These are phyloP conservation scores for Morbakka virulenta DNA, from an alignment of 30 jellyfish, hydroid and myxozoan genomes.

Conservation along the genomic window DNA sequence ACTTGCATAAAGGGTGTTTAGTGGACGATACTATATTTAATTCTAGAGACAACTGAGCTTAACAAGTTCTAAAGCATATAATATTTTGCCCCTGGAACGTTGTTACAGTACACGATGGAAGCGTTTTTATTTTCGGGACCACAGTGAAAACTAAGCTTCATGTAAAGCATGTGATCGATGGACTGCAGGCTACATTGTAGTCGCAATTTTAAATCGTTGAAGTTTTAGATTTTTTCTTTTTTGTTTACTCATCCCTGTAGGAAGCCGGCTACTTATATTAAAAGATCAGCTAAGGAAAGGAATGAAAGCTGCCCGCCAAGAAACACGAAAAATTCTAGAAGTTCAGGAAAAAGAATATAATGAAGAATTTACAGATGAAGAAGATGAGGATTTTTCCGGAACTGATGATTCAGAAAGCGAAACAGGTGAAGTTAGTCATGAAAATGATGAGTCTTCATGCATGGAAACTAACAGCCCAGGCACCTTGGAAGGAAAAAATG, in stretches of 20 bases:
- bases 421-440: slow-evolving; percentile 1
- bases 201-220: too few relatives aligned
- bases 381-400: slow-evolving; percentile 27
- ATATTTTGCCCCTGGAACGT: too few relatives aligned
- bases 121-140: too few relatives aligned
- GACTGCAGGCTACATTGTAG: too few relatives aligned
- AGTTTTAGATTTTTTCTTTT: too few relatives aligned
- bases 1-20: too few relatives aligned
- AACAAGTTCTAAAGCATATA: too few relatives aligned
- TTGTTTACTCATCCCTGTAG: background rate
- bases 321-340: slow-evolving; percentile 28
- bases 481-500: background rate
- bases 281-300: slow-evolving; percentile 40
- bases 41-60: too few relatives aligned
- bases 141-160: too few relatives aligned
- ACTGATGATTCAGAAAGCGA: slow-evolving; percentile 9
- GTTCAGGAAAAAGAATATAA: slow-evolving; percentile 21
- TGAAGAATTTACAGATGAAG: slow-evolving; percentile 66
- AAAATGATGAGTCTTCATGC: background rate
- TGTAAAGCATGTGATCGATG: too few relatives aligned
- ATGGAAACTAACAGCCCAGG: background rate
- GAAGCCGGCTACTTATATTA: slow-evolving; percentile 32
- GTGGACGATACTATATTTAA: too few relatives aligned
- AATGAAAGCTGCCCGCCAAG: slow-evolving; percentile 41
- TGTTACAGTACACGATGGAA: too few relatives aligned